Percentiles rank a stretch among this genome's conserved stretches.
These are phyloP conservation scores for Agraylea sexmaculata DNA, from an alignment of 1,140 invertebrate species.

Conservation along the genomic window DNA sequence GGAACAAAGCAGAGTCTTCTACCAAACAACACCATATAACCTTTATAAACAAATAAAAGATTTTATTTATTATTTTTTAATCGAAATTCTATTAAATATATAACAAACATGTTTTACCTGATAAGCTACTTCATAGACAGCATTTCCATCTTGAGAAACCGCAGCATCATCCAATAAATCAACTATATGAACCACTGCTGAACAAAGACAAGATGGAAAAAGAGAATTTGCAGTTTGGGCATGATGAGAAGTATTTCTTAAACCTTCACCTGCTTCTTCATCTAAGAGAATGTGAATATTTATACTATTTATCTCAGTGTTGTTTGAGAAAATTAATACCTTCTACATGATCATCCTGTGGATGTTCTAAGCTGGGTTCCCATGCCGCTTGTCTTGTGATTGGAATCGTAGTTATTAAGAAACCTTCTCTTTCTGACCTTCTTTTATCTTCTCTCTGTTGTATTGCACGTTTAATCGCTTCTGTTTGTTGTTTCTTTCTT, in stretches of 20 bases:
- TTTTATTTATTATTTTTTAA: background rate
- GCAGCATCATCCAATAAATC: slow-evolving; percentile 91
- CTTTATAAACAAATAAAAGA: slow-evolving; percentile 34
- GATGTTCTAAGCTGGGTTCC: slow-evolving; percentile 85
- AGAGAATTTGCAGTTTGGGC: slow-evolving; percentile 84
- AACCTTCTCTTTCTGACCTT: slow-evolving; percentile 86
- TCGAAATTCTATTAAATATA: background rate
- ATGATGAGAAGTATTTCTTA: slow-evolving; percentile 60
- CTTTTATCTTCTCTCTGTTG: slow-evolving; percentile 94
- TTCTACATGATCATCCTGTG: slow-evolving; percentile 78
- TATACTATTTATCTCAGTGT: slow-evolving; percentile 4
- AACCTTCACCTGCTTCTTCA: slow-evolving; percentile 59
- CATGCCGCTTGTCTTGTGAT: slow-evolving; percentile 92
- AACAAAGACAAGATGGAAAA: slow-evolving; percentile 93
- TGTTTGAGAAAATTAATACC: slow-evolving; percentile 40
- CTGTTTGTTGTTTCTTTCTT: slow-evolving; percentile 96
- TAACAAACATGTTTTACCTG: slow-evolving; percentile 44
- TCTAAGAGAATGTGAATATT: slow-evolving; percentile 31
- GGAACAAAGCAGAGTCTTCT: slow-evolving; percentile 93
- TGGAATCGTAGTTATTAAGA: slow-evolving; percentile 92
- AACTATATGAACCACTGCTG: slow-evolving; percentile 89
- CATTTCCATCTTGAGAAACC: slow-evolving; percentile 84
- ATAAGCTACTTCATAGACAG: slow-evolving; percentile 83
- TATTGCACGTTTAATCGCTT: slow-evolving; percentile 88
- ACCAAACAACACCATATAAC: slow-evolving; percentile 96